Evolutionary conservation across 2,797 vertebrate species (phyloP), one percentile per base, ranked within the genome.

Genomic region (Odontamblyopus lacepedii): DNA sequence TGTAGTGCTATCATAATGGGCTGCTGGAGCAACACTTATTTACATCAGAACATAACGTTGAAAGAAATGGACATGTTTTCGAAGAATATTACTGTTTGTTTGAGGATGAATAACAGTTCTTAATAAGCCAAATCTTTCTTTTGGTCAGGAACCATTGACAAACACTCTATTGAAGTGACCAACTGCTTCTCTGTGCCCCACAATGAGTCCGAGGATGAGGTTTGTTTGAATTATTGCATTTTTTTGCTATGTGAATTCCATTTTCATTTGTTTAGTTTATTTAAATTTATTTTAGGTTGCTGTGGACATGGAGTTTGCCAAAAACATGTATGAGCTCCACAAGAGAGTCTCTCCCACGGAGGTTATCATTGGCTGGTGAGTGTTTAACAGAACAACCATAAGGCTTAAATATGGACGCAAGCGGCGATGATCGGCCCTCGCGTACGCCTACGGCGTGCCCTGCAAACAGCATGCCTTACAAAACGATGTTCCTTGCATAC

Each of bases 241-340:
- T 57, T 57, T 4, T 15, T 60, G 3, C 3, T 26, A 9, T 41
- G 27, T 5, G 7, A 7, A 3, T 32, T 35, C 35, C 6, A 1
- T 35, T 35, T 32, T 27, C 15, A 27, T 2, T 8, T 57, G 13
- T 23, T 50, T 5, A 2, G 6, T 41, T 64, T 63, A 8, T 11
- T 1, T 71, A 23, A 2, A 29, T 50, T 2, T 11, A 55, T 27
- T 26, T 65, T 84, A 99, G 98, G 98, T 99, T 75, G 98, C 98
- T 5, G 97, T 99, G 72, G 98, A 99, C 83, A 99, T 99, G 98
- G 98, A 99, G 79, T 99, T 99, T 56, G 98, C 98, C 30, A 99
- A 99, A 92, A 99, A 99, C 90, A 99, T 99, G 98, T 99, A 99
- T 5, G 98, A 99, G 79, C 88, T 99, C 30, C 98, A 99, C 89